phyloP scores from a whole-genome alignment of 53 echinoderm and acorn worm species.

The Actinopyga echinites region DNA sequence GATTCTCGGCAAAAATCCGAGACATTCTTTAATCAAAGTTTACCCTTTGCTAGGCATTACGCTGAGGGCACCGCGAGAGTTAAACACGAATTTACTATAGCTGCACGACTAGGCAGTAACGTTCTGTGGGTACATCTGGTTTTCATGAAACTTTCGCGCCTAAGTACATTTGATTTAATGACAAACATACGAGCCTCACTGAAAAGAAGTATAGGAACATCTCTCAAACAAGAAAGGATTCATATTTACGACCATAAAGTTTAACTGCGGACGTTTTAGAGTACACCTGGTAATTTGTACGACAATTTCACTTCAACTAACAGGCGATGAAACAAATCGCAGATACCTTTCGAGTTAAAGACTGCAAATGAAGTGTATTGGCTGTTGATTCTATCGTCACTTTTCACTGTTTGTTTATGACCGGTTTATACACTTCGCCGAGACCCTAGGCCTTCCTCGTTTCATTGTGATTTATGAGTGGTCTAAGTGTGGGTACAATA shows the following conservation, averaged over 20 bases:
- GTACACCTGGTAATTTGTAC: constrained; percentile 45
- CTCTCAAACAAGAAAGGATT: neutral
- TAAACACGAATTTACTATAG: no score
- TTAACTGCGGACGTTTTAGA: constrained; percentile 47
- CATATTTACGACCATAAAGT: constrained; percentile 46
- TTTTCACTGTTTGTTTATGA: constrained; percentile 35
- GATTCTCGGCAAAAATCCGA: no score
- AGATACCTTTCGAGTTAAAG: constrained; percentile 34
- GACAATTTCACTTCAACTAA: constrained; percentile 34
- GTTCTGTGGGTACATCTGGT: constrained; percentile 28
- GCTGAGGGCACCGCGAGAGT: no score
- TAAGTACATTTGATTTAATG: constrained; percentile 40
- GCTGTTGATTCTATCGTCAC: constrained; percentile 20
- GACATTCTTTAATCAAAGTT: no score
- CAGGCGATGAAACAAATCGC: constrained; percentile 37
- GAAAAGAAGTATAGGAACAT: constrained; percentile 6
- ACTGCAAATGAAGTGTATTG: constrained; percentile 10
- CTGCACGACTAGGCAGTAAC: no score
- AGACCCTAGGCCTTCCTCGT: constrained; percentile 17
- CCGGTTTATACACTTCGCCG: constrained; percentile 19
- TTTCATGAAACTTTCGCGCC: constrained; percentile 33
- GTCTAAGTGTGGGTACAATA: constrained; percentile 29
- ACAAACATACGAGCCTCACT: constrained; percentile 30
- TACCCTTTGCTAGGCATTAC: no score
- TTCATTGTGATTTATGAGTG: constrained; percentile 26